Evolutionary conservation across 2,797 vertebrate species (phyloP).

Genomic region (Varecia variegata): DNA sequence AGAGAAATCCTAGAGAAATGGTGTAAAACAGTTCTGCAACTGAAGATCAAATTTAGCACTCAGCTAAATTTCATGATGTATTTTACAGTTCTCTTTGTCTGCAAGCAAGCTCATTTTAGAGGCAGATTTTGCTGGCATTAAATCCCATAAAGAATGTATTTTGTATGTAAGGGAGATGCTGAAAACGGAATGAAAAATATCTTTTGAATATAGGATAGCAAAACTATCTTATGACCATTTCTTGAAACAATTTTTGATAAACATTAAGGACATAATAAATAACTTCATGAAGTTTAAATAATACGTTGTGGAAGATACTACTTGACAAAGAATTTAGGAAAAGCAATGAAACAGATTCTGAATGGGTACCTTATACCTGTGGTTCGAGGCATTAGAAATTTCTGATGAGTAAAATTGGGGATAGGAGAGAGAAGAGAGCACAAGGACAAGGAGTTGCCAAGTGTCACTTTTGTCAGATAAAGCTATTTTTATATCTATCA

Average conservation of each 20-base stretch:
- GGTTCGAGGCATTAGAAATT: not conserved
- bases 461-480: not conserved
- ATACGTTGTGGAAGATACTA: not conserved
- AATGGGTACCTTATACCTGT: not conserved
- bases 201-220: not conserved
- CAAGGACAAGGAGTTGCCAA: not conserved
- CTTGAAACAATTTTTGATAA: not conserved
- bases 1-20: not conserved
- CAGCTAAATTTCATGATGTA: conserved; percentile 13
- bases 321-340: not conserved
- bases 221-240: not conserved
- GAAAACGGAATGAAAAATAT: not conserved
- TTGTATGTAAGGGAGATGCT: not conserved
- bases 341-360: not conserved
- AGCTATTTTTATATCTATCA: not conserved
- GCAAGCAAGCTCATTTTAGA: conserved; percentile 35
- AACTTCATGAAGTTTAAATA: not conserved
- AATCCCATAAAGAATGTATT: not conserved
- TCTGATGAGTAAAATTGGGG: not conserved
- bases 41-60: conserved; percentile 13
- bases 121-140: not conserved
- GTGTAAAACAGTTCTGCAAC: not conserved
- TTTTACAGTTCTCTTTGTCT: not conserved
- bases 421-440: not conserved
- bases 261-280: not conserved